A percentile compares a stretch with the other conserved stretches of the same genome.
Conservation (phyloP, 2,888 invertebrate species). For the Drosophila planitibia region DNA sequence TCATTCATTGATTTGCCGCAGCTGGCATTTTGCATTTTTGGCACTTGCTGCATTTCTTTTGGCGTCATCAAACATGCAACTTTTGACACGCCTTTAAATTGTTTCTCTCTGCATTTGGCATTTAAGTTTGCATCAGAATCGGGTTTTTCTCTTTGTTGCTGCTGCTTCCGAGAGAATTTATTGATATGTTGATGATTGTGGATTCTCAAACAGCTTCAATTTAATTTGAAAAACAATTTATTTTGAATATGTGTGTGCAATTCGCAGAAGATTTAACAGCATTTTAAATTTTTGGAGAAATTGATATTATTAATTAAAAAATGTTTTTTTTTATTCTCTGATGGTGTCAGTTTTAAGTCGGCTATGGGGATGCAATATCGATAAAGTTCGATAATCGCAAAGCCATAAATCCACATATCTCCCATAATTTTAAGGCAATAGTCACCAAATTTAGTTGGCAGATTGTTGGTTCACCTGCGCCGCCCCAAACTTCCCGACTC, state of each 20-base stretch:
- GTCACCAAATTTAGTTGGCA: too few relatives aligned
- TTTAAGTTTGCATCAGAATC: slow-evolving; percentile 3
- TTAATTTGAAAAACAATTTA: neutral
- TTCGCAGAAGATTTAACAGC: neutral
- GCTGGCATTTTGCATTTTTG: neutral
- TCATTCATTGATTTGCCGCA: neutral
- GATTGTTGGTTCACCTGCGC: too few relatives aligned
- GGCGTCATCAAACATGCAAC: slow-evolving; percentile 33
- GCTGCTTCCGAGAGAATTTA: slow-evolving; percentile 12
- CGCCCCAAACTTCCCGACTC: too few relatives aligned
- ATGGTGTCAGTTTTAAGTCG: neutral
- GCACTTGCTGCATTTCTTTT: slow-evolving; percentile 5
- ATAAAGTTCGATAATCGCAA: too few relatives aligned
- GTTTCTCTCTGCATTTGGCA: slow-evolving; percentile 6
- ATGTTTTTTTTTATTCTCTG: neutral
- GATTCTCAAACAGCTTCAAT: slow-evolving; percentile 1
- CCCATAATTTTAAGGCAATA: too few relatives aligned
- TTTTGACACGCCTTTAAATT: slow-evolving; percentile 33
- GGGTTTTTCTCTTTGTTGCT: neutral
- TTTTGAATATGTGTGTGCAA: neutral
- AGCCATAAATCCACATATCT: too few relatives aligned
- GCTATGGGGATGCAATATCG: too few relatives aligned
- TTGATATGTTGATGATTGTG: neutral
- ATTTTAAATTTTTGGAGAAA: neutral
- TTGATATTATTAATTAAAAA: neutral